Evolutionary conservation across 2,113 vertebrate genomes (phyloP), one percentile per base, ranked within the genome.

Genomic region (Megaptera novaeangliae): DNA sequence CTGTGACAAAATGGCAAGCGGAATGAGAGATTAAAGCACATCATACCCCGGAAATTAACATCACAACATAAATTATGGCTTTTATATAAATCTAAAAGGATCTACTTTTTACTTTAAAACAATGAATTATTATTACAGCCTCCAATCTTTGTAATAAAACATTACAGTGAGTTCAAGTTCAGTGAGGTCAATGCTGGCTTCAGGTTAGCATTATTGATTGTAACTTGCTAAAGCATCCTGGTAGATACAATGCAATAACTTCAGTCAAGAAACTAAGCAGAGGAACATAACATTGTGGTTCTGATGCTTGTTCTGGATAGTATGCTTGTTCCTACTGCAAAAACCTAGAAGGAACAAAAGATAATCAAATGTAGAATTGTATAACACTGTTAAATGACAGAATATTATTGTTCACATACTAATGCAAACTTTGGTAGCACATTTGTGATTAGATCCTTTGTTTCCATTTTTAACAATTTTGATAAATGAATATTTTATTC

Each of bases 181-280:
- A 80, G 39, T 96, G 55, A 96, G 95, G 88, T 95, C 91, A 89
- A 3, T 92, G 84, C 13, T 95, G 10, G 87, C 95, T 98, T 97
- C 74, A 93, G 93, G 97, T 95, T 98, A 86, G 81, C 18, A 36
- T 8, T 98, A 98, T 98, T 97, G 98, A 97, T 96, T 96, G 96
- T 57, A 98, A 71, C 29, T 95, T 98, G 49, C 98, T 91, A 44
- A 94, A 97, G 63, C 94, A 95, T 88, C 55, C 92, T 95, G 88
- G 80, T 55, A 95, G 88, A 94, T 75, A 78, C 46, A 84, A 27
- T 75, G 95, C 17, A 94, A 59, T 3, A 0, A 68, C 46, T 93
- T 94, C 27, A 52, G 25, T 81, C 77, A 74, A 82, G 88, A 97
- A 97, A 97, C 95, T 91, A 97, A 98, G 96, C 85, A 63, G 36